Evolutionary conservation across 2,113 vertebrate genomes (phyloP), one percentile per base, ranked within the genome.

Genomic region (Octodon degus): DNA sequence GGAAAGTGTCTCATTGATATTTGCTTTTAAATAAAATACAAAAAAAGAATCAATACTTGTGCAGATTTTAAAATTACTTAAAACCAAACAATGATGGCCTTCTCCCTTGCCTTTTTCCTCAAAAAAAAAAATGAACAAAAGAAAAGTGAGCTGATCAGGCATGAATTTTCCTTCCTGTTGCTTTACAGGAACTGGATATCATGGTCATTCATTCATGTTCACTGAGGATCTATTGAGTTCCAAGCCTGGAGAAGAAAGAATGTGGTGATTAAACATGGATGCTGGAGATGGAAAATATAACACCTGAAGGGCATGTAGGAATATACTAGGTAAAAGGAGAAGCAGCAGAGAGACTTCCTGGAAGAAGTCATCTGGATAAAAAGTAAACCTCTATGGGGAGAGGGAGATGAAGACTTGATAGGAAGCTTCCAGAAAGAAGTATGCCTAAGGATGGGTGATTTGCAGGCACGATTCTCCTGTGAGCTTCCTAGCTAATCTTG

Each of bases 31-130:
- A 43, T 43, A 43, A 43, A 43, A 43, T 43, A n/a, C n/a, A 43
- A 43, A 43, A 43, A 43, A 43, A 43, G 43, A 65, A 34, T 90
- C 40, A 80, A 27, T n/a, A 89, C 16, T 58, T 60, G 43, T 19
- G 32, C 76, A 62, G 58, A 7, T 86, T 95, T 89, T 93, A 27
- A 84, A 93, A 67, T 91, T 37, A 60, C n/a, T 50, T 90, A 19
- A 86, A 76, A 88, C 70, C 22, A 4, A 34, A 22, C 19, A 20
- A n/a, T 24, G 30, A 53, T 14, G 58, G 5, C 60, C 11, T 9
- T 2, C 30, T 67, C 1, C 7, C n/a, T 25, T 22, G 2, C 76
- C 5, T 55, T 19, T n/a, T 11, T 2, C 25, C 37, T 32, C 2
- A 16, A 63, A 80, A 40, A 79, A 24, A 81, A 17, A 76, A 22